A percentile compares a stretch with the other conserved stretches of the same genome.
phyloP scores from a whole-genome alignment of 1,140 invertebrate species.

The Heliconius melpomene region DNA sequence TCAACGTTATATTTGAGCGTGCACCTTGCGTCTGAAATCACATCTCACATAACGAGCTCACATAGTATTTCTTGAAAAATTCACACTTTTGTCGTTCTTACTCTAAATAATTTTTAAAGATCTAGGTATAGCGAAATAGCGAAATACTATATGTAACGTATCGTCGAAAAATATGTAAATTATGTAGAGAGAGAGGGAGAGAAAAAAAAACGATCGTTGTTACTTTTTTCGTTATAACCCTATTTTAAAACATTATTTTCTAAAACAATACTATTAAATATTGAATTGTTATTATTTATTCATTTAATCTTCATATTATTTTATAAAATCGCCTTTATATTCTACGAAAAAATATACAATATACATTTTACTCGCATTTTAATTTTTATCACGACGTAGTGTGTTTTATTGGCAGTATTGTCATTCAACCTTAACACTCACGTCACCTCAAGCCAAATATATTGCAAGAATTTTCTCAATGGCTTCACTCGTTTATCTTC shows the following conservation, averaged over 20 bases:
- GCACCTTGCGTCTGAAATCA: background rate
- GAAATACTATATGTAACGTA: no score
- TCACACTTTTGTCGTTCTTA: background rate
- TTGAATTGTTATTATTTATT: no score
- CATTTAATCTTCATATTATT: background rate
- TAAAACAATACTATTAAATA: no score
- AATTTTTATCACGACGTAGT: background rate
- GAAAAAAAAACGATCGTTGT: no score
- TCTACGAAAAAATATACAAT: background rate
- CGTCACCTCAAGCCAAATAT: constrained; percentile 12
- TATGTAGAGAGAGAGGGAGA: no score
- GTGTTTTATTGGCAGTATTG: background rate
- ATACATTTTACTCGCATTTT: background rate
- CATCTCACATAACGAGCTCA: background rate
- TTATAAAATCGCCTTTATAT: no score
- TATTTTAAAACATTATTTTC: no score
- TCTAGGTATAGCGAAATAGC: background rate
- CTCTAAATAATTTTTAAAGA: background rate
- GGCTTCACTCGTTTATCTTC: constrained; percentile 7
- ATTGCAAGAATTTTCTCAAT: constrained; percentile 18
- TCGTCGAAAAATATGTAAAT: no score
- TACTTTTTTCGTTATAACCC: no score
- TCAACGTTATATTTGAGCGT: background rate
- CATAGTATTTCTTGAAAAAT: background rate
- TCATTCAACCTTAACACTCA: background rate